Base-by-base conservation (phyloP, 2,797 vertebrate species). In the Labeo calbasu region DNA sequence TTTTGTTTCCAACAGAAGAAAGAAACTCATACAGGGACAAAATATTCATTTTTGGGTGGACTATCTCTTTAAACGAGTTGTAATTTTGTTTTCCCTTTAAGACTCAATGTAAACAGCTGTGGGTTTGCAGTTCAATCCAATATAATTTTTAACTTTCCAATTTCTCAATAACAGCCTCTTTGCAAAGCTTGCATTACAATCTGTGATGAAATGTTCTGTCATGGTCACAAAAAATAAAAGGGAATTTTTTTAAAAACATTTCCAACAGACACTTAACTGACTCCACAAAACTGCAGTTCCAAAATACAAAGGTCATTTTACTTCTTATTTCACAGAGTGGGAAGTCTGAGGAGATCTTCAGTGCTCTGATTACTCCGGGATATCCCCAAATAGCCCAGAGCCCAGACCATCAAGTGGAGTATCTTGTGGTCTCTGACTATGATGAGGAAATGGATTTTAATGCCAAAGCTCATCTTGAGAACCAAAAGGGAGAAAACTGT, bases 381-480 rank as follows among this genome's bases (percentile, higher is more conserved):
- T 96, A 96, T 84, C 96, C 95, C 81, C 93, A 93, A 6, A 89
- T 90, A 46, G 88, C 88, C 53, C 91, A 94, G 83, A 94, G 91
- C 57, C 94, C 94, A 46, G 95, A 98, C 43, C 91, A 94, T 77
- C 91, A 93, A 70, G 94, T 97, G 87, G 96, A 98, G 53, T 96
- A 93, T 88, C 89, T 98, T n/a, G 92, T 96, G 21, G 95, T 98
- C 61, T 94, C 94, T 0, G 96, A 97, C 80, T 92, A 87, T 12
- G 92, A 94, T 9, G 92, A 94, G 14, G 91, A 90, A 43, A 89
- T 91, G 2, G 85, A 94, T 88, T 88, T 88, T 9, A 88, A 87
- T 43, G 85, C 85, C 0, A 93, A 87, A 75, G 79, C 87, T 40
- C 75, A 84, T 59, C 14, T 43, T 23, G 19, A 66, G 12, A 4